These are phyloP conservation scores for Tinamus guttatus DNA, from an alignment of 2,113 vertebrate genomes.

Conservation along the genomic window DNA sequence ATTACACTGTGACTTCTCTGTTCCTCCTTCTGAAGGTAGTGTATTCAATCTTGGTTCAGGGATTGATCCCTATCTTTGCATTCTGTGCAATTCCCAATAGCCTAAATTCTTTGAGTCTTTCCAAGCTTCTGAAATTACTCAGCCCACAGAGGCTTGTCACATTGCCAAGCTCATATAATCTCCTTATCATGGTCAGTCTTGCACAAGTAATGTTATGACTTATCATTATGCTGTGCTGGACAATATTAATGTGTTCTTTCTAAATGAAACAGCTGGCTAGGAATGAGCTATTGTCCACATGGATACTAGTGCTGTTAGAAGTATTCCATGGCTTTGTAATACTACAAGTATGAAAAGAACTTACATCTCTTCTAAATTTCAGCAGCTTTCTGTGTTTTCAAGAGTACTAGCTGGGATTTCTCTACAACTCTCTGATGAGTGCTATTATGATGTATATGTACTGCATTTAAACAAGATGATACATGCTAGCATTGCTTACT, in stretches of 20 bases:
- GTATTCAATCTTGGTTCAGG: background rate
- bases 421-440: background rate
- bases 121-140: constrained; percentile 4
- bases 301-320: constrained; percentile 13
- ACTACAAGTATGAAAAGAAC: constrained; percentile 12
- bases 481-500: background rate
- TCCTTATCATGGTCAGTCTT: constrained; percentile 19
- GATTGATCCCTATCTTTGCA: background rate
- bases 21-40: background rate
- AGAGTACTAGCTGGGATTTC: background rate
- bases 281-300: constrained; percentile 32
- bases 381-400: constrained; percentile 32
- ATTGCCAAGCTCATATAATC: constrained; percentile 27
- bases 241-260: constrained; percentile 49
- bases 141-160: constrained; percentile 22
- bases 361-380: constrained; percentile 22
- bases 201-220: background rate
- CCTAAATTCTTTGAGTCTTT: background rate
- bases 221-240: constrained; percentile 44
- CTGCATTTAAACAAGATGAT: background rate
- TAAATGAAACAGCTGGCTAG: constrained; percentile 58
- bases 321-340: constrained; percentile 60
- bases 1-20: background rate
- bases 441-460: background rate
- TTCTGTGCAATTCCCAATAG: background rate